Evolutionary conservation across 2,113 vertebrate species (phyloP), one percentile per base, ranked within the genome.

Genomic region (Sander vitreus): DNA sequence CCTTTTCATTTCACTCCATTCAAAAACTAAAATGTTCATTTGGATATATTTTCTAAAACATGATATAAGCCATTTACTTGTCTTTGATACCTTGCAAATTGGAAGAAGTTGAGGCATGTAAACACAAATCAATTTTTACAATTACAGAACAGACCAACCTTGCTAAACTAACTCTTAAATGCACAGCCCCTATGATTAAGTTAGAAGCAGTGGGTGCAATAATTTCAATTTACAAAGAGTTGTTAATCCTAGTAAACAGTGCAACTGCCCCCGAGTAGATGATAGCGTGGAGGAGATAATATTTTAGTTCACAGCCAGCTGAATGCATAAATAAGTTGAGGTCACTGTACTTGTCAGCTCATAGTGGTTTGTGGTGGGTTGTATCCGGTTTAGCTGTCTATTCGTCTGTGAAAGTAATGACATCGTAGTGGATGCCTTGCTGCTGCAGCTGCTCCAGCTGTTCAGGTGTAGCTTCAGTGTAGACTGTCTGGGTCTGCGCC

Each of bases 371-470:
- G 63, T 64, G 23, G 33, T 73, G 9, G 19, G 47, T 63, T 70
- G 47, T 6, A 18, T 12, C 39, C 11, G 16, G 6, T 25, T 69
- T 48, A 45, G 5, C 15, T 0, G 2, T 33, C 89, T 96, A 97
- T 27, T 97, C 96, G 4, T 93, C 94, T 0, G 94, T 87, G 92
- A 99, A 95, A 0, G 98, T 96, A 86, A 99, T 98, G 90, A 99
- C 96, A 0, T 99, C 98, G 2, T 98, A 99, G 75, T 97, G 97
- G 89, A 99, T 96, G 65, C 96, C 97, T 53, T 97, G 95, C 78
- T 96, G 96, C 88, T 98, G 98, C 92, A 99, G 95, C 90, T 97
- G 96, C 80, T 97, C 97, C 70, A 98, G 92, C 91, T 98, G 97
- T 78, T 99, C 97, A 0, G 96, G 95, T 0, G 95, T 95, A 0